Conservation (phyloP, 2,113 vertebrate species). For the Rhinopithecus roxellana region DNA sequence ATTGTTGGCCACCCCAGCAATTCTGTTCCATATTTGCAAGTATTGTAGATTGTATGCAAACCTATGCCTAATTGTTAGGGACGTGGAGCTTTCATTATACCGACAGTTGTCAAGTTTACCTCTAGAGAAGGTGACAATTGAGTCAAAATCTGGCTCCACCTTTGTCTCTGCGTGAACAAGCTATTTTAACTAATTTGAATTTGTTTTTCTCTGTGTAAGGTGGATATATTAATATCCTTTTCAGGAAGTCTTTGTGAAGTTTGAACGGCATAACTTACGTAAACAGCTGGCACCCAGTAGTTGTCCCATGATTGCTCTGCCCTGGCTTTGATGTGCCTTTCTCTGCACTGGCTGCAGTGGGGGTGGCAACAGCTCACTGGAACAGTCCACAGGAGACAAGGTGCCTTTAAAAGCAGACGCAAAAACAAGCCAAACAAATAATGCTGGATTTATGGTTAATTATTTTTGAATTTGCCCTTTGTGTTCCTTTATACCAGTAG, state of each 20-base stretch:
- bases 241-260: background rate
- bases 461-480: conserved; percentile 16
- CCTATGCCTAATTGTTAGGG: background rate
- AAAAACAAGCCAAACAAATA: background rate
- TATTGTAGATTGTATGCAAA: background rate
- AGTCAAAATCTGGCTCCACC: background rate
- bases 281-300: background rate
- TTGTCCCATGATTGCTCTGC: background rate
- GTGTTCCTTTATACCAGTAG: background rate
- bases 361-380: background rate
- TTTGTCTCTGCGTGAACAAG: background rate
- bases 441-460: background rate
- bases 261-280: background rate
- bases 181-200: background rate
- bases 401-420: background rate
- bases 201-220: background rate
- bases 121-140: background rate
- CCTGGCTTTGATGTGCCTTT: too few relatives aligned
- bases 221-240: background rate
- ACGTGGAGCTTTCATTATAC: background rate
- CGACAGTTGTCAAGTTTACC: background rate
- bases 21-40: background rate
- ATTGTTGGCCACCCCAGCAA: background rate
- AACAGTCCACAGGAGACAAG: background rate
- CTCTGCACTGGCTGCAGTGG: background rate